phyloP scores from a whole-genome alignment of 2,888 invertebrate species.

The Lithophane ornitopus region DNA sequence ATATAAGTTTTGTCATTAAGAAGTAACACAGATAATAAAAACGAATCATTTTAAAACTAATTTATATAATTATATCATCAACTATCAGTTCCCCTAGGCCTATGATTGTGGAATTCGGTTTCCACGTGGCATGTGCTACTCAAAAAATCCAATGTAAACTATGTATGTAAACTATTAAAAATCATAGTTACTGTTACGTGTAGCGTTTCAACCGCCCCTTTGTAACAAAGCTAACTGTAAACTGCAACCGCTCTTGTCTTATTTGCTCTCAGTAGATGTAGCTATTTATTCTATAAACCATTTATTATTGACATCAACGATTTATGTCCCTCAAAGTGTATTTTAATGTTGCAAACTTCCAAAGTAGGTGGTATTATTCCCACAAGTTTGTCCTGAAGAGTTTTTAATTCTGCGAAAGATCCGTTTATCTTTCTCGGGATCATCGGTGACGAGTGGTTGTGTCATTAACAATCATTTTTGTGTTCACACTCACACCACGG shows the following conservation, averaged over 20 bases:
- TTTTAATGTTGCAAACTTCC: constrained; percentile 56
- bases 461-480: constrained; percentile 73
- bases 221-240: constrained; percentile 30
- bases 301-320: constrained; percentile 70
- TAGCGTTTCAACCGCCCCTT: constrained; percentile 43
- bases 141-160: background rate
- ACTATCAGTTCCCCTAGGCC: background rate
- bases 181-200: background rate
- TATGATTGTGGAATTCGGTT: background rate
- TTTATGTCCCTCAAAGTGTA: constrained; percentile 62
- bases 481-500: constrained; percentile 75
- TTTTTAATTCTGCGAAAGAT: constrained; percentile 76
- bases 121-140: background rate
- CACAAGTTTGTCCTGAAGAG: constrained; percentile 54
- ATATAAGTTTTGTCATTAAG: background rate
- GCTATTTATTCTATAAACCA: constrained; percentile 69
- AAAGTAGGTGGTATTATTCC: constrained; percentile 55
- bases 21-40: background rate
- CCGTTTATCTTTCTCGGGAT: constrained; percentile 80
- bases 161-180: background rate
- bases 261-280: constrained; percentile 62
- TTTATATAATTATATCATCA: background rate
- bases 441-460: constrained; percentile 60
- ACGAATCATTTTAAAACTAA: background rate
- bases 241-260: constrained; percentile 62